Base-by-base conservation (phyloP, 1,140 invertebrate genomes). In the Drosophila lowei region DNA sequence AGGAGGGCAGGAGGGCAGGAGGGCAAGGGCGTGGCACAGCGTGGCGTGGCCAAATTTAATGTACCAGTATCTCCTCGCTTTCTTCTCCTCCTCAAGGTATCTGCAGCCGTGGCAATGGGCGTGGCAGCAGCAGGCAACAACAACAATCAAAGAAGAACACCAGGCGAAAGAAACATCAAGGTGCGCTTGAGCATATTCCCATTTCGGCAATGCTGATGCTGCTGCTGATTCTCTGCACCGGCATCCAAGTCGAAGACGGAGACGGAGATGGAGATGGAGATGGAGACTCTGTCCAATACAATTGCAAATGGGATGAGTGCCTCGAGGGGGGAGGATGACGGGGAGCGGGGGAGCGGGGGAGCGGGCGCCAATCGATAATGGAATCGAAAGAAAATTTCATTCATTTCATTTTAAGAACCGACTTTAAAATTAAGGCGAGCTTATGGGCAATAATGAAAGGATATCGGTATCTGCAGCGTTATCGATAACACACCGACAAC, bases 1-100 rank as follows among this genome's bases (percentile, higher is more conserved):
- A 25, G 13, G n/a, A 38, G 30, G 44, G 13, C n/a, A 41, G n/a
- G n/a, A 18, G 18, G 18, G 18, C 18, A n/a, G n/a, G n/a, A n/a
- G n/a, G 43, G 13, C n/a, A 41, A 34, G 25, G 53, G 52, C 21
- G 49, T 50, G 66, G 60, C 61, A 55, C 65, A 62, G 55, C 48
- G 38, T 50, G 65, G 66, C 57, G 58, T 65, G 62, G 56, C 48
- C 30, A 11, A 34, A 81, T 85, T 85, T 86, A 85, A 85, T 86
- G 77, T 68, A 80, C 79, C 79, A 68, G 63, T 72, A 67, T 63
- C 25, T 56, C 13, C 30, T 30, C 2, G 1, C 30, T 30, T 3
- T 30, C 8, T 8, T 8, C 23, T 25, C 23, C 30, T 53, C n/a
- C 58, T 62, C 57, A 47, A 62, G 62, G 44, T 63, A 64, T 28